Percentiles rank a stretch among this genome's conserved stretches.
phyloP scores from a whole-genome alignment of 64 coral and sea anemone species.

The Anthopleura sola region DNA sequence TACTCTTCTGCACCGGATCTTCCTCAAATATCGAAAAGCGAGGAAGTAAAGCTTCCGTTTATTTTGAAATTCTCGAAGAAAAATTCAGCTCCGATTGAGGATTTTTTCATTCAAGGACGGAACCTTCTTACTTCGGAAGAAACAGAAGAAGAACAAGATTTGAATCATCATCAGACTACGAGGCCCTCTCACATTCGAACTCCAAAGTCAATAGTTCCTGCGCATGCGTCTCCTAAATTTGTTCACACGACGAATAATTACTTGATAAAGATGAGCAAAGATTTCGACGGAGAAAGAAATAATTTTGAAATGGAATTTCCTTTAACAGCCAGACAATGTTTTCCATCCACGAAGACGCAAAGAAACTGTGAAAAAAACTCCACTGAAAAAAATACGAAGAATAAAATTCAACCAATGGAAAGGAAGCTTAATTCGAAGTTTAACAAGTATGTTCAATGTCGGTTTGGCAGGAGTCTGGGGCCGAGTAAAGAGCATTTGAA shows the following conservation, averaged over 20 bases:
- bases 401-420: constrained; percentile 19
- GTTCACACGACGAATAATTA: not conserved
- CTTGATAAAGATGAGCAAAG: not conserved
- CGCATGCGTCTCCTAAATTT: not conserved
- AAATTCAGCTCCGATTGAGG: not conserved
- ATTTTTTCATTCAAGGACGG: not conserved
- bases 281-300: not conserved
- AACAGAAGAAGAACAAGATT: not conserved
- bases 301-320: not conserved
- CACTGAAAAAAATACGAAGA: not conserved
- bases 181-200: not conserved
- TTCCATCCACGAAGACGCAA: not conserved
- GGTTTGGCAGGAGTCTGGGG: constrained; percentile 1
- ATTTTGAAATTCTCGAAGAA: not conserved
- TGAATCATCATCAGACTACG: not conserved
- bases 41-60: not conserved
- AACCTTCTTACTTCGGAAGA: not conserved
- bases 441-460: constrained; percentile 7
- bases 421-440: not conserved
- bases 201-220: not conserved
- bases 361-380: not conserved
- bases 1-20: not conserved
- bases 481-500: not conserved
- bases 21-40: not conserved
- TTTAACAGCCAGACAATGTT: not conserved